These are phyloP conservation scores for Taphrorychus bicolor DNA, from an alignment of 2,888 invertebrate genomes.

Conservation along the genomic window DNA sequence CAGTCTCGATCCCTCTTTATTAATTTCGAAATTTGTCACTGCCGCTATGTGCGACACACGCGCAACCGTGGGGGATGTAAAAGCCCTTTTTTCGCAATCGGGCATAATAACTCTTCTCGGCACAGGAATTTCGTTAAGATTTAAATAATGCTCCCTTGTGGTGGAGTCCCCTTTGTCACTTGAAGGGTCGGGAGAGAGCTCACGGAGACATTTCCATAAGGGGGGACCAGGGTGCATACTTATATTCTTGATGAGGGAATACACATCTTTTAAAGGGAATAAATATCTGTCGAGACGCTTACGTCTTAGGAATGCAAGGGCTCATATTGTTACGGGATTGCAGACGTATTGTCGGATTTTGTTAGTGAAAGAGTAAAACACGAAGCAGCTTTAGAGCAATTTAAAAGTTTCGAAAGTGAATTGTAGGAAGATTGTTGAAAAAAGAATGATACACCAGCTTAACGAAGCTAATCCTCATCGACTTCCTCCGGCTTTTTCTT, in stretches of 20 bases:
- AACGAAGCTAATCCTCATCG: no score
- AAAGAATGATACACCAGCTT: no score
- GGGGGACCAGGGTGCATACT: conserved; percentile 39
- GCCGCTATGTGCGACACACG: no score
- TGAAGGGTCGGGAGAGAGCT: conserved; percentile 34
- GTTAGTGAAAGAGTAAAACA: no score
- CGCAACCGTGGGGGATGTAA: neutral
- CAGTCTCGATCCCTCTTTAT: conserved; percentile 39
- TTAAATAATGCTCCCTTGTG: conserved; percentile 42
- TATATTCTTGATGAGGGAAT: conserved; percentile 28
- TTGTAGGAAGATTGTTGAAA: no score
- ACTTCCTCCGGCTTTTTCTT: no score
- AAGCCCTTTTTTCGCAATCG: neutral
- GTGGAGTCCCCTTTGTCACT: conserved; percentile 37
- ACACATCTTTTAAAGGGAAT: conserved; percentile 27
- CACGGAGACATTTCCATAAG: conserved; percentile 38
- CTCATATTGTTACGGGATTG: no score
- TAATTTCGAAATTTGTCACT: conserved; percentile 40
- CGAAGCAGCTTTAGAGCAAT: no score
- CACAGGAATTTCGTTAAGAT: conserved; percentile 41
- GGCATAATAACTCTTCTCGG: neutral
- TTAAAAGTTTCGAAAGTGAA: no score
- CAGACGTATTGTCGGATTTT: no score
- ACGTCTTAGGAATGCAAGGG: conserved; percentile 3
- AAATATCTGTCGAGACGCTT: conserved; percentile 16